phyloP scores from a whole-genome alignment of 2,797 vertebrate genomes.

The Chelon labrosus region DNA sequence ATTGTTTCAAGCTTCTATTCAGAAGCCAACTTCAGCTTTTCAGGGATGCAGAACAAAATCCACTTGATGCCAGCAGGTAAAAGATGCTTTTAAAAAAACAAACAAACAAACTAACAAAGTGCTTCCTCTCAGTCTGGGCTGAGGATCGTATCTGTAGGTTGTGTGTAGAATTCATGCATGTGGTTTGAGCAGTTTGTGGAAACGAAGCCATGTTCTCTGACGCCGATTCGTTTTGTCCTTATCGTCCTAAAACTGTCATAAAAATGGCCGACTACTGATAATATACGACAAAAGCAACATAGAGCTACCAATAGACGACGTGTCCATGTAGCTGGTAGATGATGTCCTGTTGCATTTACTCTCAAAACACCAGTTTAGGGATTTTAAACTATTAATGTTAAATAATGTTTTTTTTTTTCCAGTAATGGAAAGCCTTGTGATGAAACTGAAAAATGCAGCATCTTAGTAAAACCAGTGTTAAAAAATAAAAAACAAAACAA shows the following conservation, averaged over 20 bases:
- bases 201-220: constrained; percentile 69
- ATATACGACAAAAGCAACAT: constrained; percentile 3
- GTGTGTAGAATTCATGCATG: constrained; percentile 59
- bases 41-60: constrained; percentile 30
- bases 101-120: constrained; percentile 43
- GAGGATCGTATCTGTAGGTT: constrained; percentile 48
- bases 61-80: constrained; percentile 38
- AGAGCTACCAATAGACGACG: background rate
- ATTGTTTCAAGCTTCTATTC: background rate
- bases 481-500: background rate
- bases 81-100: constrained; percentile 29
- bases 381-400: background rate
- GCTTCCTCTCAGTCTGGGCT: constrained; percentile 57
- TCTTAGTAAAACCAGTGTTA: background rate
- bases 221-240: constrained; percentile 17
- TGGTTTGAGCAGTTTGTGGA: constrained; percentile 55
- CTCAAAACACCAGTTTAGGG: constrained; percentile 6
- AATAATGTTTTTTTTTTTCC: no score
- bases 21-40: constrained; percentile 30
- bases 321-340: constrained; percentile 11
- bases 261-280: constrained; percentile 47
- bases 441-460: background rate
- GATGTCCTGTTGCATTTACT: constrained; percentile 29
- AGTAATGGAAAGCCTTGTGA: constrained; percentile 1
- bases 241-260: constrained; percentile 26